Evolutionary conservation across 2,113 vertebrate species (phyloP).

Genomic region (Corythoichthys intestinalis): DNA sequence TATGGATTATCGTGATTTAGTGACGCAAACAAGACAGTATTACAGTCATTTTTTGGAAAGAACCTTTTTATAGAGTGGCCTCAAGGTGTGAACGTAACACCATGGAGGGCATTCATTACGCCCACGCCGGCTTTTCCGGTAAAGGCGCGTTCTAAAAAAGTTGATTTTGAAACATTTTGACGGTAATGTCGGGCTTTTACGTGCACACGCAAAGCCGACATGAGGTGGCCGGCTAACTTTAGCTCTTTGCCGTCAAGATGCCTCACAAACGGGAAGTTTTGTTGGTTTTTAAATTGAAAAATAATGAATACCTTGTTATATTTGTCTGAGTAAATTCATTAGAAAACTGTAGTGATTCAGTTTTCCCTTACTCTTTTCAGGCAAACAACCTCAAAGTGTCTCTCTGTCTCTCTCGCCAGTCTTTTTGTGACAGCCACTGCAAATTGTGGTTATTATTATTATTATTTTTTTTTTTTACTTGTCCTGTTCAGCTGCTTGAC

Average conservation of each 20-base stretch:
- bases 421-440: no score
- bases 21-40: background rate
- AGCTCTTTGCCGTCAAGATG: background rate
- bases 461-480: no score
- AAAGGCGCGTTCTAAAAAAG: background rate
- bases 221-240: slow-evolving; percentile 3
- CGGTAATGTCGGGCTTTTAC: background rate
- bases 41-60: background rate
- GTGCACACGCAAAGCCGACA: background rate
- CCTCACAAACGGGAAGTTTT: background rate
- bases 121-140: background rate
- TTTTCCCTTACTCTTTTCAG: background rate
- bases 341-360: background rate
- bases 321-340: background rate
- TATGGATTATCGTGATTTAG: background rate
- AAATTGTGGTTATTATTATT: no score
- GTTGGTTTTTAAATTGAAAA: background rate
- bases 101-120: background rate
- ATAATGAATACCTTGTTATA: background rate
- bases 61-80: background rate
- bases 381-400: background rate
- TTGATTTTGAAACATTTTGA: background rate
- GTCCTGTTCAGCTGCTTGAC: no score
- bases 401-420: background rate
- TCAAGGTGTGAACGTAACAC: background rate